phyloP scores from a whole-genome alignment of 2,113 vertebrate genomes.

The Fregata magnificens region DNA sequence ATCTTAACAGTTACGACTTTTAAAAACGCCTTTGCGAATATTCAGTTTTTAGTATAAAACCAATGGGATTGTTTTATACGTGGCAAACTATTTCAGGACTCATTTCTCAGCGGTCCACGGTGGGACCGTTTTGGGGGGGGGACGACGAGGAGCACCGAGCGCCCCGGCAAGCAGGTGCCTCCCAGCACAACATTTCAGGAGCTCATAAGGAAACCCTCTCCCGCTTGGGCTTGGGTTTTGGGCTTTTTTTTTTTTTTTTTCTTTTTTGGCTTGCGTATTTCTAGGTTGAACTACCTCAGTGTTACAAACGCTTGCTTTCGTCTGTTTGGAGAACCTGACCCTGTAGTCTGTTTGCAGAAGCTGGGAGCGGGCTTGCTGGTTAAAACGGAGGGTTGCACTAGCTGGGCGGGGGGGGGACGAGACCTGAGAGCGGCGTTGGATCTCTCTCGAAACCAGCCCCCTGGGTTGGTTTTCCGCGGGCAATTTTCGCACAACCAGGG shows the following conservation, averaged over 20 bases:
- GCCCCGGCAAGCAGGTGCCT: not conserved
- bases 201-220: not conserved
- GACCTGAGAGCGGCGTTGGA: not conserved
- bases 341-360: not conserved
- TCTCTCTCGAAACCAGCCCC: not conserved
- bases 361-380: not conserved
- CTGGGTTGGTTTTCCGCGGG: not conserved
- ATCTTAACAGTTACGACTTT: not conserved
- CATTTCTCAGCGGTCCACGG: not conserved
- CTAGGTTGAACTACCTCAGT: not conserved
- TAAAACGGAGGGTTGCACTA: not conserved
- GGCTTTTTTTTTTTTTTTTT: not conserved
- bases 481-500: fast-evolving
- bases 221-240: not conserved
- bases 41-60: not conserved
- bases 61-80: not conserved
- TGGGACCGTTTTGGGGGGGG: not conserved
- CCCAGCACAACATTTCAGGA: not conserved
- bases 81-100: not conserved
- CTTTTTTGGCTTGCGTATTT: not conserved
- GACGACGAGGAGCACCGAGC: fast-evolving
- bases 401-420: no score
- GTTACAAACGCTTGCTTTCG: not conserved
- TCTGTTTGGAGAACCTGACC: not conserved
- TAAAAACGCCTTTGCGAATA: not conserved